phyloP scores from a whole-genome alignment of 2,888 invertebrate species.

The Caenorhabditis macrosperma region DNA sequence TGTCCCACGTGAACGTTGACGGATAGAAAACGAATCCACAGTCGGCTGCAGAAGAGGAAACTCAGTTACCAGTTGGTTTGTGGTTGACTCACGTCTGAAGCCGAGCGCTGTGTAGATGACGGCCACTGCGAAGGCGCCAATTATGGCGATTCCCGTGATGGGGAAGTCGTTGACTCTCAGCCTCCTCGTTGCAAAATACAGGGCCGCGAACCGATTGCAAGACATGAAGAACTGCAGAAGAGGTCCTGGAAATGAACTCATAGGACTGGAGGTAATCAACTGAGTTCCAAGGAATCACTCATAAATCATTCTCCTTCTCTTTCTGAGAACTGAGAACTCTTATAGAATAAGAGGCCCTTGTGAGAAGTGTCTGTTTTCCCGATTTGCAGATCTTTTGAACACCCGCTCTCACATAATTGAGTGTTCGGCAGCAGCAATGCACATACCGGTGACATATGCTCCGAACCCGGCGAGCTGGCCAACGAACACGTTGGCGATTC shows the following conservation, averaged over 20 bases:
- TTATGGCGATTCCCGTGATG: slow-evolving; percentile 34
- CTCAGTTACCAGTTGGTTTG: not conserved
- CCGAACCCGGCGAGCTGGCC: slow-evolving; percentile 44
- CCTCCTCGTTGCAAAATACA: slow-evolving; percentile 40
- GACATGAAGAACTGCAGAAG: slow-evolving; percentile 46
- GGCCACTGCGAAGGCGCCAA: slow-evolving; percentile 24
- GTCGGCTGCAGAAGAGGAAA: slow-evolving; percentile 10
- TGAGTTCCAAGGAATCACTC: too few species aligned
- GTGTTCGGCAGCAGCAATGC: not conserved
- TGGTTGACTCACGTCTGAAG: slow-evolving; percentile 29
- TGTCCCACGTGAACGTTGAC: slow-evolving; percentile 35
- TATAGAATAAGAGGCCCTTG: not conserved
- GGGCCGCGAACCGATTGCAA: slow-evolving; percentile 35
- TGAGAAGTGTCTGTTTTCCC: too few species aligned
- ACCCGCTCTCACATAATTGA: not conserved
- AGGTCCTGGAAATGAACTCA: slow-evolving; percentile 22
- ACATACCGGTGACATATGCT: slow-evolving; percentile 43
- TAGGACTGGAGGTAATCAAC: too few species aligned
- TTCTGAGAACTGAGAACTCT: not conserved
- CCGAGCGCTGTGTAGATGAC: slow-evolving; percentile 28
- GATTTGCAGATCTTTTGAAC: not conserved
- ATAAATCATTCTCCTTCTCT: not conserved
- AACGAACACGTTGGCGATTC: slow-evolving; percentile 37
- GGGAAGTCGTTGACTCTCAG: slow-evolving; percentile 35
- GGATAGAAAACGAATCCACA: slow-evolving; percentile 52